Percentiles rank a stretch among this genome's conserved stretches.
These are phyloP conservation scores for Aepyceros melampus DNA, from an alignment of 2,113 vertebrate species.

Conservation along the genomic window DNA sequence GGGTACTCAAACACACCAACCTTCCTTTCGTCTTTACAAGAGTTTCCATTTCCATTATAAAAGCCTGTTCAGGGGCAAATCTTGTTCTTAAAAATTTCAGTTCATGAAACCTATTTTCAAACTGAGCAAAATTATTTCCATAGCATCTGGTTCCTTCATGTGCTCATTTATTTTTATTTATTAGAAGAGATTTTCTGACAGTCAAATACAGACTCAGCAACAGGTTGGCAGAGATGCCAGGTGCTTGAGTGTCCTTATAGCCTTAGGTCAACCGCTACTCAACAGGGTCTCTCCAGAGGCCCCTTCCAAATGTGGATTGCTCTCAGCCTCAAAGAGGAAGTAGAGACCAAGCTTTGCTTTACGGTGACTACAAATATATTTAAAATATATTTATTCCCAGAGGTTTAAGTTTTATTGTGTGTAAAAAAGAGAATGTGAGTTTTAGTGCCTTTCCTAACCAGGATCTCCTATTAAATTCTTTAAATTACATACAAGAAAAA, in stretches of 20 bases:
- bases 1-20: constrained; percentile 51
- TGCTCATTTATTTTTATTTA: constrained; percentile 36
- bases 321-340: background rate
- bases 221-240: background rate
- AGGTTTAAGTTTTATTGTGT: constrained; percentile 46
- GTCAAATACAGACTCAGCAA: background rate
- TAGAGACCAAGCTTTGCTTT: background rate
- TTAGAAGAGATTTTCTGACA: constrained; percentile 34
- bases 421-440: constrained; percentile 37
- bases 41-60: constrained; percentile 64
- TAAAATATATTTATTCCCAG: constrained; percentile 38
- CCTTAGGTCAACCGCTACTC: background rate
- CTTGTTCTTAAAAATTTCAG: constrained; percentile 58
- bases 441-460: constrained; percentile 48
- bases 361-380: background rate
- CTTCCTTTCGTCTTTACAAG: constrained; percentile 37
- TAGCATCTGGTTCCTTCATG: background rate
- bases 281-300: background rate
- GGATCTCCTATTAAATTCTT: constrained; percentile 54
- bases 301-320: background rate
- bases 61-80: constrained; percentile 44
- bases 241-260: background rate
- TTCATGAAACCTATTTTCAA: constrained; percentile 63
- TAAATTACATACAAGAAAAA: constrained; percentile 61
- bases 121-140: constrained; percentile 39